These are phyloP conservation scores for Tetramorium alpestre DNA, from an alignment of 1,140 invertebrate species.

Conservation along the genomic window DNA sequence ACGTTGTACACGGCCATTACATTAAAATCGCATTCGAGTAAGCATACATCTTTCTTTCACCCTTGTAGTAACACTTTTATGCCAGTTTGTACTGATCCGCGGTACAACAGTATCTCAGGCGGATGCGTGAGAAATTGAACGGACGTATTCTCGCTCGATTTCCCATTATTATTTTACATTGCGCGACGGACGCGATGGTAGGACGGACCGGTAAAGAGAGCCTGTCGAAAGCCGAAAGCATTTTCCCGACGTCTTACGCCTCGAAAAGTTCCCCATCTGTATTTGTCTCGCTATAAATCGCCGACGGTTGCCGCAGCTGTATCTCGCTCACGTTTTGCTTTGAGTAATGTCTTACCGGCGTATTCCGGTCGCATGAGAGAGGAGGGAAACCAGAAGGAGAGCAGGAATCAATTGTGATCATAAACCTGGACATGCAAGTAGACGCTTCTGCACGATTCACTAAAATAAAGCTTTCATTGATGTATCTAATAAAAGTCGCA, in stretches of 20 bases:
- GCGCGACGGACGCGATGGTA: conserved; percentile 20
- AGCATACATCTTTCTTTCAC: not conserved
- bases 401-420: conserved; percentile 65
- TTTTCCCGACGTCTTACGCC: conserved; percentile 69
- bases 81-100: conserved; percentile 4
- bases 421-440: conserved; percentile 57
- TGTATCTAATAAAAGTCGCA: conserved; percentile 46
- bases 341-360: conserved; percentile 65
- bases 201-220: conserved; percentile 52
- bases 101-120: conserved; percentile 20
- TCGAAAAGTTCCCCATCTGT: conserved; percentile 68
- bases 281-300: conserved; percentile 72
- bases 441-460: conserved; percentile 24
- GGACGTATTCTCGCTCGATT: conserved; percentile 70
- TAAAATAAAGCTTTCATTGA: conserved; percentile 32
- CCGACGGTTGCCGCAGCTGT: conserved; percentile 65
- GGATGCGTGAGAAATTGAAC: conserved; percentile 60
- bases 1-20: not conserved
- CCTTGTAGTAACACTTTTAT: conserved; percentile 2
- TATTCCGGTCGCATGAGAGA: conserved; percentile 24
- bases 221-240: conserved; percentile 69
- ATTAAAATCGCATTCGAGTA: not conserved
- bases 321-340: conserved; percentile 63
- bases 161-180: conserved; percentile 70
- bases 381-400: not conserved